Evolutionary conservation across 2,797 vertebrate genomes (phyloP), one percentile per base, ranked within the genome.

Genomic region (Sternarchorhynchus goeldii): DNA sequence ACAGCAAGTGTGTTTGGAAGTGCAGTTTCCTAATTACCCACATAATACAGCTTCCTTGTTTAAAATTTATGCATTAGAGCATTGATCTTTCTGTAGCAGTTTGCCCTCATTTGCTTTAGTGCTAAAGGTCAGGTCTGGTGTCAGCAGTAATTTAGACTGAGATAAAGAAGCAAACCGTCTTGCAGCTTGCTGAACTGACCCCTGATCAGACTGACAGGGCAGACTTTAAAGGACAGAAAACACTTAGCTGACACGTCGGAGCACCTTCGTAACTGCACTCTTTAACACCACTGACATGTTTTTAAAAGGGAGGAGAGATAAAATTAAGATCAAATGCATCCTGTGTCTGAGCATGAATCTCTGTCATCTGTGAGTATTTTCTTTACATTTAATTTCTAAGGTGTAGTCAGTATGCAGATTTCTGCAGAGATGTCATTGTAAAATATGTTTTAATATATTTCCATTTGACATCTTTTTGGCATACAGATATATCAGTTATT

Each of bases 71-170:
- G 34, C 21, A 57, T 36, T 45, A 18, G 4, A 64, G 60, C 29
- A 77, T 68, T 62, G 62, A 77, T 36, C 32, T 31, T 31, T n/a
- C 55, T 34, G 63, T 29, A 50, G 34, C 41, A 58, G 25, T 67
- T 34, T 78, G 20, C 10, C 76, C 71, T 78, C 39, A 58, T 71
- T 82, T 78, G 58, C 71, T 78, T 18, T 12, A 64, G 20, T 17
- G 53, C 56, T 50, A 59, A 75, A 82, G 66, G 58, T 78, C 39
- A 78, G 36, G 18, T 70, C 32, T 75, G 59, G 4, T 75, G 57
- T 70, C 58, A 70, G 72, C 32, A n/a, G 29, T 82, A 50, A 65
- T 75, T 63, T 78, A 31, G 18, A 50, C 55, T 20, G 6, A 59
- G 25, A 6, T 73, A 32, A 63, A 69, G 6, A 59, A 50, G 20